A percentile compares a stretch with the other conserved stretches of the same genome.
phyloP scores from a whole-genome alignment of 2,888 invertebrate species.

The Leptura quadrifasciata region DNA sequence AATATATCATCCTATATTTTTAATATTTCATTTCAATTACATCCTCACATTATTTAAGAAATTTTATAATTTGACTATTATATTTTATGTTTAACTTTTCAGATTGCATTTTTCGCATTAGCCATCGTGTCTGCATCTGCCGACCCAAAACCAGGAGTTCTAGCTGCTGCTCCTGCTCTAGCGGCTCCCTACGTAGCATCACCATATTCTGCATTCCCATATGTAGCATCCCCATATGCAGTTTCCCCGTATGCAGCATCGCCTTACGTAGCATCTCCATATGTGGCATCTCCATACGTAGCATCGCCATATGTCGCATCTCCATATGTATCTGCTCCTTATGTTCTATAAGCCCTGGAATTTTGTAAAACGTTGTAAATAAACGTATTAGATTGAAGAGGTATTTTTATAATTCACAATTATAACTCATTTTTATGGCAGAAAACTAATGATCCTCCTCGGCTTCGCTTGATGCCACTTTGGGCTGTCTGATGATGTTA shows the following conservation, averaged over 20 bases:
- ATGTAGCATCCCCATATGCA: slow-evolving; percentile 22
- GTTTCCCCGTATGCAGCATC: slow-evolving; percentile 18
- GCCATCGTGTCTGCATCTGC: not conserved
- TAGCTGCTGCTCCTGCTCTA: not conserved
- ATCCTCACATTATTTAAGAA: not conserved
- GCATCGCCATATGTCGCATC: slow-evolving; percentile 22
- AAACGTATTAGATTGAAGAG: not conserved
- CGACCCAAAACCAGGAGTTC: not conserved
- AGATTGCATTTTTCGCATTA: slow-evolving; percentile 17
- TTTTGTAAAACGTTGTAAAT: not conserved
- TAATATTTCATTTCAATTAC: no score
- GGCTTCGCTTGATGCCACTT: no score
- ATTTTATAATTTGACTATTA: not conserved
- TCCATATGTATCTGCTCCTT: slow-evolving; percentile 31
- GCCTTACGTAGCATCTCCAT: slow-evolving; percentile 27
- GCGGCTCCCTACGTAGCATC: slow-evolving; percentile 1
- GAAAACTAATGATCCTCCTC: no score
- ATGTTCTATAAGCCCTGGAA: not conserved
- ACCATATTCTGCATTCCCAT: not conserved
- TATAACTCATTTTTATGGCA: no score
- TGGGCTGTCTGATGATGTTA: no score
- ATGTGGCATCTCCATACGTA: slow-evolving; percentile 23
- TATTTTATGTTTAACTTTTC: slow-evolving; percentile 5
- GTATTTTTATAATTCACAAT: not conserved
- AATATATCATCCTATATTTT: no score